Evolutionary conservation across 2,113 vertebrate genomes (phyloP).

Genomic region (Arizona elegans): DNA sequence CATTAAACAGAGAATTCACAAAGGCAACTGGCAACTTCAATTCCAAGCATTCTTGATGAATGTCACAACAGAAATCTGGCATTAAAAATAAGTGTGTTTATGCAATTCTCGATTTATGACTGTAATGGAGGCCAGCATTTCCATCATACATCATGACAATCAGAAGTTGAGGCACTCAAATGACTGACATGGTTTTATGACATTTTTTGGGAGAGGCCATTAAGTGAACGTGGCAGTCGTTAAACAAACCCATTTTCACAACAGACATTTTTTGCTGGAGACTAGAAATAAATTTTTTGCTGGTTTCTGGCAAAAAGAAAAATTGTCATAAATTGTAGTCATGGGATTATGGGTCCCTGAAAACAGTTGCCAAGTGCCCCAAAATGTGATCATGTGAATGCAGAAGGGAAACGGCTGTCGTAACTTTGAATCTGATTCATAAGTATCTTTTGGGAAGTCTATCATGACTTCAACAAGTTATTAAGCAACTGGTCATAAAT

Average conservation of each 20-base stretch:
- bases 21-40: neutral
- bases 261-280: neutral
- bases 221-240: neutral
- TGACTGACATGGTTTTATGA: neutral
- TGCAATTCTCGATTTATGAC: neutral
- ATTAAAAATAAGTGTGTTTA: neutral
- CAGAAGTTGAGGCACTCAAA: neutral
- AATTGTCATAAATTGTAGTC: neutral
- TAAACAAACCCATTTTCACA: neutral
- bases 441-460: neutral
- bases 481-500: neutral
- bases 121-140: neutral
- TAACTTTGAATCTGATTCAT: neutral
- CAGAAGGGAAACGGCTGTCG: rapidly evolving
- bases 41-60: neutral
- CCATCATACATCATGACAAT: neutral
- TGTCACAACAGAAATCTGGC: neutral
- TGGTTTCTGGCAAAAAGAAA: neutral
- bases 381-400: neutral
- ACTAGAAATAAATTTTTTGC: neutral
- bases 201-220: neutral
- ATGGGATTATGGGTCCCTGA: neutral
- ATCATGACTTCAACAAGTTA: neutral
- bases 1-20: neutral
- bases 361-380: neutral